Conservation (phyloP, 2,888 invertebrate genomes). For the Ennomos quercinarius region DNA sequence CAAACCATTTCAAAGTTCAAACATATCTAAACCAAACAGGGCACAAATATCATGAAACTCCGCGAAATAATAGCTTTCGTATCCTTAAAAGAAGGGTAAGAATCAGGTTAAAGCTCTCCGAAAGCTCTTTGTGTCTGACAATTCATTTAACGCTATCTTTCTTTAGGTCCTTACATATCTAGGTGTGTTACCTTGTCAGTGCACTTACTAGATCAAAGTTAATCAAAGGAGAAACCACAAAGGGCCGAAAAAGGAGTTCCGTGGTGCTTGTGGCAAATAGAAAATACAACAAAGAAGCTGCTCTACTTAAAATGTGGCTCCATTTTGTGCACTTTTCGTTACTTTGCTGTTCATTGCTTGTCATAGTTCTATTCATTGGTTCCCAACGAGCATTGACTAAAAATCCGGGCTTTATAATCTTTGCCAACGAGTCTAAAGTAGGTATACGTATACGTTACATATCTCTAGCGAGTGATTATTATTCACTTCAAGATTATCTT, state of each 20-base stretch:
- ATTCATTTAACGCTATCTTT: conserved; percentile 68
- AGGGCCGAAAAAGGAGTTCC: conserved; percentile 79
- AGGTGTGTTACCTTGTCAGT: conserved; percentile 42
- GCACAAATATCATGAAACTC: conserved; percentile 13
- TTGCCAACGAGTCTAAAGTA: no score
- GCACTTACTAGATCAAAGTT: conserved; percentile 84
- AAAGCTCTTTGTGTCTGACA: conserved; percentile 52
- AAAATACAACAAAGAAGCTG: conserved; percentile 43
- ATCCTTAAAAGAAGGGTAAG: conserved; percentile 20
- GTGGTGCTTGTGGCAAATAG: conserved; percentile 77
- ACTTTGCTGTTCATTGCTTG: no score
- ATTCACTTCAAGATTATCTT: no score
- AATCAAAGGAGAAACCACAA: conserved; percentile 82
- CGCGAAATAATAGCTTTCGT: conserved; percentile 4
- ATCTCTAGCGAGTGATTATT: no score
- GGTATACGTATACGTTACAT: no score
- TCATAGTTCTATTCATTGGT: no score
- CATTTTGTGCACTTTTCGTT: no score
- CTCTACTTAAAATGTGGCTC: no score
- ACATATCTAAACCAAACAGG: neutral
- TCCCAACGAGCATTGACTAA: no score
- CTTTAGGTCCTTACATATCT: conserved; percentile 23
- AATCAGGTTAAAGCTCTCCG: conserved; percentile 31
- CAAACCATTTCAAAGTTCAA: no score
- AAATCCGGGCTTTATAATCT: no score